Percentiles rank a stretch among this genome's conserved stretches.
phyloP scores from a whole-genome alignment of 2,113 vertebrate species.

The Neolamprologus devosi region DNA sequence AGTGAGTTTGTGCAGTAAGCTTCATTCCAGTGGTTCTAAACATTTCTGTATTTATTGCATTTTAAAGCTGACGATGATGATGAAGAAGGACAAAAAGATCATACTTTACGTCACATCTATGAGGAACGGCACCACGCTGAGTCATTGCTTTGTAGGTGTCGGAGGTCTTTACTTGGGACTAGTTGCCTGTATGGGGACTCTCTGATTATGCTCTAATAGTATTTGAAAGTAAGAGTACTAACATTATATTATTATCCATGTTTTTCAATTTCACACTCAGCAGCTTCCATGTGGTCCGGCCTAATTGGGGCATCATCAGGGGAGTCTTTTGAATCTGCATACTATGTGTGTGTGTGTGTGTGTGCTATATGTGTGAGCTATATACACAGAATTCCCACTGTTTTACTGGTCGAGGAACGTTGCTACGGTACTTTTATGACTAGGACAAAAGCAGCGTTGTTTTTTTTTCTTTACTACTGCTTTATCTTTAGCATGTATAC shows the following conservation, averaged over 20 bases:
- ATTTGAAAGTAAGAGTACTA: slow-evolving; percentile 8
- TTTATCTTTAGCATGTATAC: background rate
- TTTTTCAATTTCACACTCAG: slow-evolving; percentile 69
- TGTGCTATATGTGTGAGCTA: background rate
- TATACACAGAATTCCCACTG: slow-evolving; percentile 30
- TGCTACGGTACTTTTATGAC: slow-evolving; percentile 10
- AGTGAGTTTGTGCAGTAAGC: background rate
- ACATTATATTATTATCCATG: slow-evolving; percentile 33
- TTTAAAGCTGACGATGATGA: background rate
- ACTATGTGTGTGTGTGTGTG: background rate
- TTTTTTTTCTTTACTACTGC: background rate
- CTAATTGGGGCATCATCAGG: slow-evolving; percentile 58
- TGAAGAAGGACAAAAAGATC: background rate
- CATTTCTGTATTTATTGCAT: background rate
- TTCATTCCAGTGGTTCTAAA: background rate
- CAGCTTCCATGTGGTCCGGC: slow-evolving; percentile 59
- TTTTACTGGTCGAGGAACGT: slow-evolving; percentile 37
- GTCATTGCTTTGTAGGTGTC: background rate
- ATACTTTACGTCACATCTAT: background rate
- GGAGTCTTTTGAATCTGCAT: slow-evolving; percentile 25
- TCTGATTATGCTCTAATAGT: slow-evolving; percentile 6
- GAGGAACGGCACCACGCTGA: background rate
- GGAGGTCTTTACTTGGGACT: background rate
- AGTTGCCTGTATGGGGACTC: background rate
- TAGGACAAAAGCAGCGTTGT: background rate